These are phyloP conservation scores for Caenorhabditis angaria DNA, from an alignment of 2,888 invertebrate genomes.

Conservation along the genomic window DNA sequence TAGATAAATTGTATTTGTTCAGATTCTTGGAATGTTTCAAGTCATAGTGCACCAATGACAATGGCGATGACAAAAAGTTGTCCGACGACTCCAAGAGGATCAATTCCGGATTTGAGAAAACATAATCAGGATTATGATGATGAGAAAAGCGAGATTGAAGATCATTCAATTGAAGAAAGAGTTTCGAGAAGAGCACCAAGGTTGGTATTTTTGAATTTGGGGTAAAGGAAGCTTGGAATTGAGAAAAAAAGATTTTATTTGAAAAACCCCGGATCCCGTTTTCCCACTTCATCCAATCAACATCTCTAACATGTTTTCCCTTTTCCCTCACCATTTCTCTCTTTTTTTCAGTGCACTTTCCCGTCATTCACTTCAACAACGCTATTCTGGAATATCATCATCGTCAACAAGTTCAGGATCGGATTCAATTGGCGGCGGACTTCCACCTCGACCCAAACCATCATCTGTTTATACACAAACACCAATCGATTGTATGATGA, in stretches of 20 bases:
- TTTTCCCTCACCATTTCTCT: constrained; percentile 5
- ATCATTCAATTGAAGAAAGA: constrained; percentile 33
- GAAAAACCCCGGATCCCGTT: not conserved
- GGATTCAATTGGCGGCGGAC: constrained; percentile 39
- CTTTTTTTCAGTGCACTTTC: constrained; percentile 33
- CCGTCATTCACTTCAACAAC: constrained; percentile 36
- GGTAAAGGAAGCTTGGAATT: constrained; percentile 28
- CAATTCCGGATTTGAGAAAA: constrained; percentile 64
- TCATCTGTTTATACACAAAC: constrained; percentile 19
- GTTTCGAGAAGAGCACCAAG: constrained; percentile 44
- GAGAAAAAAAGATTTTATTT: constrained; percentile 43
- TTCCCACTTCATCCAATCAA: not conserved
- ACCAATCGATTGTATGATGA: constrained; percentile 33
- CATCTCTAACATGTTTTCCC: not conserved
- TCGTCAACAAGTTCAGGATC: constrained; percentile 44
- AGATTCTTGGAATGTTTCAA: constrained; percentile 60
- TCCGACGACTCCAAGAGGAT: constrained; percentile 70
- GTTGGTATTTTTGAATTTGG: constrained; percentile 14
- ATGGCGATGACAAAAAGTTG: constrained; percentile 58
- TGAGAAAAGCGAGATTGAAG: constrained; percentile 37
- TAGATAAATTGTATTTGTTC: constrained; percentile 9
- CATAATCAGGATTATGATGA: constrained; percentile 18
- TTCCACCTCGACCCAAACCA: constrained; percentile 41
- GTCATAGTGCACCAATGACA: constrained; percentile 36
- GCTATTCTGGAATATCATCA: constrained; percentile 50